Percentiles rank a stretch among this genome's conserved stretches.
phyloP scores from a whole-genome alignment of 2,113 vertebrate species.

The Gallinago media region DNA sequence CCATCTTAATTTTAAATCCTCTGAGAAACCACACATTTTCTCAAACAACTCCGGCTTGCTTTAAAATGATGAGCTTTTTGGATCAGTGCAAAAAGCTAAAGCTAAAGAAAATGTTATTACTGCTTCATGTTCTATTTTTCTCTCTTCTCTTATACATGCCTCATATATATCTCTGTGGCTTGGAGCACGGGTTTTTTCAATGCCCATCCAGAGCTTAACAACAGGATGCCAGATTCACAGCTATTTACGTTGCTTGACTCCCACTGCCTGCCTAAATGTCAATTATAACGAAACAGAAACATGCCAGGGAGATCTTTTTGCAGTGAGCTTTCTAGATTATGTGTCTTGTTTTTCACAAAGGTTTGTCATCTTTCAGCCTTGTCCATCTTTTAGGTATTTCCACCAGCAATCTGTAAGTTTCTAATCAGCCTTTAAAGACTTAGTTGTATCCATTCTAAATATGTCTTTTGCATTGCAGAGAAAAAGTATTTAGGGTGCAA shows the following conservation, averaged over 20 bases:
- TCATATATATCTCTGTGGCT: not conserved
- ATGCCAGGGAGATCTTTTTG: not conserved
- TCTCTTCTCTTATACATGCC: not conserved
- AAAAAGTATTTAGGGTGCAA: not conserved
- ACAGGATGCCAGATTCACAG: not conserved
- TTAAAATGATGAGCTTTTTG: not conserved
- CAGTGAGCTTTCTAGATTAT: not conserved
- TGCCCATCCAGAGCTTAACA: not conserved
- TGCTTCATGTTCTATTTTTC: not conserved
- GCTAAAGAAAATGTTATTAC: not conserved
- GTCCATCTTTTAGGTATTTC: not conserved
- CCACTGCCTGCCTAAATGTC: constrained; percentile 7
- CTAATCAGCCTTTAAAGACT: not conserved
- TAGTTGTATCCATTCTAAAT: not conserved
- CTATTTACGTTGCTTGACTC: constrained; percentile 5
- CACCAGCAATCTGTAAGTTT: not conserved
- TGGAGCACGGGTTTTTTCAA: not conserved
- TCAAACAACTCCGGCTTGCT: not conserved
- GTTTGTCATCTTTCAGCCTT: not conserved
- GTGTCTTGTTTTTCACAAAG: not conserved
- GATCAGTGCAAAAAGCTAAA: not conserved
- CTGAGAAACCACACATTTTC: constrained; percentile 5
- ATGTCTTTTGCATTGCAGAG: not conserved
- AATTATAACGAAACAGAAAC: not conserved
- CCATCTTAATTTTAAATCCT: constrained; percentile 31